phyloP scores from a whole-genome alignment of 2,797 vertebrate genomes.

The Limnodromus scolopaceus region DNA sequence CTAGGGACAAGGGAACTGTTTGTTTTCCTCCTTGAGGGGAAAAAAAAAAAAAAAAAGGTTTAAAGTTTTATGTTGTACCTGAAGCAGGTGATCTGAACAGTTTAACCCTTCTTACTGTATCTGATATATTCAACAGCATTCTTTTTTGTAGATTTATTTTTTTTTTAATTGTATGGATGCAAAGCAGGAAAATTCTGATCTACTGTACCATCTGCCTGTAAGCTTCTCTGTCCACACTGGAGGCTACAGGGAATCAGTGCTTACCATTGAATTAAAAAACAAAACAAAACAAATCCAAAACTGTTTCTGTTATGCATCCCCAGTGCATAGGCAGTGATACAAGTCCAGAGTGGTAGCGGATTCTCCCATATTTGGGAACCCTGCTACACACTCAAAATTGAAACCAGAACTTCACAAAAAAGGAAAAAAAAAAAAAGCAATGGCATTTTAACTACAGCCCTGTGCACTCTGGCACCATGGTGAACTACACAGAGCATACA shows the following conservation, averaged over 20 bases:
- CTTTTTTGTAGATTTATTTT: not conserved
- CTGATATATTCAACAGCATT: not conserved
- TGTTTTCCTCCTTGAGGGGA: conserved; percentile 28
- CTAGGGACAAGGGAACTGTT: conserved; percentile 54
- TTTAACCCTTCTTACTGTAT: conserved; percentile 38
- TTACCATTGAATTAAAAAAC: not conserved
- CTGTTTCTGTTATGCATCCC: not conserved
- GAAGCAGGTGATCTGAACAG: conserved; percentile 50
- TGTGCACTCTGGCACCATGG: not conserved
- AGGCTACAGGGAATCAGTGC: not conserved
- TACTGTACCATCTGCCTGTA: not conserved
- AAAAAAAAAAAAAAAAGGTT: not conserved
- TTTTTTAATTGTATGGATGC: not conserved
- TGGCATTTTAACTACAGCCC: conserved; percentile 38
- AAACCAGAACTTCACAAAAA: conserved; percentile 11
- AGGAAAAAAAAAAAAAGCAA: not conserved
- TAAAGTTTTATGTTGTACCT: not conserved
- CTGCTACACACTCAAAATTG: not conserved
- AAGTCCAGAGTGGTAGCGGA: not conserved
- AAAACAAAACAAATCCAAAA: not conserved
- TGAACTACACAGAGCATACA: not conserved
- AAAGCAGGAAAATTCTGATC: not conserved
- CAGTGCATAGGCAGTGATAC: not conserved
- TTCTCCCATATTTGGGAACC: conserved; percentile 43
- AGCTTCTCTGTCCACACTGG: not conserved